Conservation (phyloP, 2,797 vertebrate genomes). For the Heliangelus exortis region DNA sequence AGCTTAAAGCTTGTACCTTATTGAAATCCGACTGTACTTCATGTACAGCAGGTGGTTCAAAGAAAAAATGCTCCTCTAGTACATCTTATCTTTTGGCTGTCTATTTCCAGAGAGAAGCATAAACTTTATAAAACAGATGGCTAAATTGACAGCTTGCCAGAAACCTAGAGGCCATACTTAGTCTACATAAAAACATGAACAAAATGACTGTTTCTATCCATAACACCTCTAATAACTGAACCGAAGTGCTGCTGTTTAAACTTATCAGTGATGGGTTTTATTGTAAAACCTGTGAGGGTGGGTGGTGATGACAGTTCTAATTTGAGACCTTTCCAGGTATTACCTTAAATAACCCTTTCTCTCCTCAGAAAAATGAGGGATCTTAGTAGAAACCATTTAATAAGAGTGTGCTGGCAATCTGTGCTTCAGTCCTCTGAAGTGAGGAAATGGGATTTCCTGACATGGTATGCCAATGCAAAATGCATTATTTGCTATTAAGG, state of each 20-base stretch:
- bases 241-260: not conserved
- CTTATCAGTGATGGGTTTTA: not conserved
- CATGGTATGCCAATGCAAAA: not conserved
- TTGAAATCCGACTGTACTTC: conserved; percentile 2
- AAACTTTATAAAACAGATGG: conserved; percentile 57
- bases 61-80: not conserved
- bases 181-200: conserved; percentile 14
- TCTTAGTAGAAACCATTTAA: not conserved
- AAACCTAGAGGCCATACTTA: conserved; percentile 23
- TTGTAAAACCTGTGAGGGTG: not conserved
- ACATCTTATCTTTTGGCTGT: conserved; percentile 13
- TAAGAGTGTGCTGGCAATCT: not conserved
- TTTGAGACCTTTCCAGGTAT: not conserved
- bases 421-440: not conserved
- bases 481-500: not conserved
- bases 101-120: conserved; percentile 33
- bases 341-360: not conserved
- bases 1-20: not conserved
- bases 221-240: not conserved
- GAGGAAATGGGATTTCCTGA: conserved; percentile 59
- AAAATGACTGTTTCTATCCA: conserved; percentile 23
- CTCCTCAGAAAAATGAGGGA: not conserved
- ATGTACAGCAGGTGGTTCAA: conserved; percentile 20
- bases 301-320: not conserved
- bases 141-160: conserved; percentile 33